A percentile compares a stretch with the other conserved stretches of the same genome.
Evolutionary conservation across 2,113 vertebrate species (phyloP).

Genomic region (Illadopsis cleaveri): DNA sequence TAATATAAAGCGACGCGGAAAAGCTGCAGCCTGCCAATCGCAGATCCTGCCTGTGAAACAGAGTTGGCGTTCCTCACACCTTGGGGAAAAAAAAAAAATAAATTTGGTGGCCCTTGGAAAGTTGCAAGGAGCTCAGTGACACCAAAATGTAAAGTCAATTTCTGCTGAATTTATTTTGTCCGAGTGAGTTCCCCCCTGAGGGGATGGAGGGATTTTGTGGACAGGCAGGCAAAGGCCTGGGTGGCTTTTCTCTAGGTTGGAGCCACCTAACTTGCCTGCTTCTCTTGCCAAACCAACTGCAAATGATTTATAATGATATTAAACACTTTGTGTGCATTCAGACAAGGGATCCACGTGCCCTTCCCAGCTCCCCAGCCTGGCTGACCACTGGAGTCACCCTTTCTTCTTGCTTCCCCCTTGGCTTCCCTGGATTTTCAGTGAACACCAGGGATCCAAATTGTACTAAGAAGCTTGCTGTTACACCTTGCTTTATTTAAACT

Average conservation of each 20-base stretch:
- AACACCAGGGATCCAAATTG: neutral
- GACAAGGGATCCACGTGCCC: rapidly evolving
- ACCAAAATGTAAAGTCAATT: neutral
- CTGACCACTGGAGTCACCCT: neutral
- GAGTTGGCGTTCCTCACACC: neutral
- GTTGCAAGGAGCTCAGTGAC: neutral
- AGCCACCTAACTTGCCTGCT: neutral
- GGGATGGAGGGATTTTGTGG: rapidly evolving
- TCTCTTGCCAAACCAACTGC: neutral
- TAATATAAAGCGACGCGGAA: neutral
- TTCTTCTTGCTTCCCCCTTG: neutral
- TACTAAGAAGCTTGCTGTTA: neutral
- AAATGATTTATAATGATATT: neutral
- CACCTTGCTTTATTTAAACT: neutral
- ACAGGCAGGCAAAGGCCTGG: neutral
- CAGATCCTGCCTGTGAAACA: neutral
- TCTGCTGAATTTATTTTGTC: neutral
- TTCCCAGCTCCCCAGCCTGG: neutral
- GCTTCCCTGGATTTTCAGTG: neutral
- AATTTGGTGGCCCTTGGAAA: neutral
- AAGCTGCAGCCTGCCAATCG: neutral
- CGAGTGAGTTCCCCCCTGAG: rapidly evolving
- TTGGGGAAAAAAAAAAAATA: neutral
- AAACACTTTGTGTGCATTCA: neutral
- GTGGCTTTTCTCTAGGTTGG: neutral